These are phyloP conservation scores for Latrodectus hesperus DNA, from an alignment of 2,888 invertebrate genomes.

Conservation along the genomic window DNA sequence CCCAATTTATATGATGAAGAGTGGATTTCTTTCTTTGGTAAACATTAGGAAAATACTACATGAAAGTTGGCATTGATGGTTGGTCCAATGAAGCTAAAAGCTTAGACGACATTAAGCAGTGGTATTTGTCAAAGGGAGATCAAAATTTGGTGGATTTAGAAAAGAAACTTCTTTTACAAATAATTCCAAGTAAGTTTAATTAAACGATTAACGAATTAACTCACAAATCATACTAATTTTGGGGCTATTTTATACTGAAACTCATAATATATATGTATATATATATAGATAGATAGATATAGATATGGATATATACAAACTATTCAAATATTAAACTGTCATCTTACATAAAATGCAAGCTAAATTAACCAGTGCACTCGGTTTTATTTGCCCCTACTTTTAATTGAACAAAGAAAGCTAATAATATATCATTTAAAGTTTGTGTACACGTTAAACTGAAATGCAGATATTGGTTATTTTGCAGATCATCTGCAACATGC, in stretches of 20 bases:
- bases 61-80: constrained; percentile 40
- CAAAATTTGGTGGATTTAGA: constrained; percentile 1
- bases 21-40: neutral
- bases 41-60: constrained; percentile 36
- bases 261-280: neutral
- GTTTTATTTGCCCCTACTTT: too few relatives aligned
- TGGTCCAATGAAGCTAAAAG: constrained; percentile 8
- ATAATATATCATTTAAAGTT: too few relatives aligned
- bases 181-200: constrained; percentile 35
- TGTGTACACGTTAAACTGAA: too few relatives aligned
- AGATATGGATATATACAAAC: neutral
- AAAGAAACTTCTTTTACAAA: constrained; percentile 6
- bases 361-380: too few relatives aligned
- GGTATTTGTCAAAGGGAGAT: constrained; percentile 44
- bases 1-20: neutral
- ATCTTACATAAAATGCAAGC: too few relatives aligned
- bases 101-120: constrained; percentile 43
- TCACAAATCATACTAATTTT: too few relatives aligned
- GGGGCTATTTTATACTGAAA: too few relatives aligned
- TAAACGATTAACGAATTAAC: too few relatives aligned
- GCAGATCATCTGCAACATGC: too few relatives aligned
- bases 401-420: too few relatives aligned
- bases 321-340: neutral
- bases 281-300: too few relatives aligned
- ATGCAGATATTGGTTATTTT: too few relatives aligned